Base-by-base conservation (phyloP, 2,113 vertebrate species). In the Seriola aureovittata region DNA sequence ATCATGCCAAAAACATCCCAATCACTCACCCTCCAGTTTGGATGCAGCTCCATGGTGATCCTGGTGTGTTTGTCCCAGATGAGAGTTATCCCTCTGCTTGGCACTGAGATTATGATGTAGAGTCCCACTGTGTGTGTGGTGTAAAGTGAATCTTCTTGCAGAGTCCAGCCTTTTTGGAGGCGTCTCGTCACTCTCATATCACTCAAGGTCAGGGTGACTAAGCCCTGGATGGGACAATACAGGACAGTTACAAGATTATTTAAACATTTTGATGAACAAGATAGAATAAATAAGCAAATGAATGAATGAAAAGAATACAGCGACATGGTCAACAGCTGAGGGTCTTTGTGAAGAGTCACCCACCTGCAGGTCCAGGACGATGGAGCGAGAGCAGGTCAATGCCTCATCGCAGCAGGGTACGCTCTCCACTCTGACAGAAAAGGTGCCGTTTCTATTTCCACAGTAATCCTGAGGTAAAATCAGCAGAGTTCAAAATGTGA, bases 21-120 rank as follows among this genome's bases (percentile, higher is more conserved):
- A 29, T 67, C 50, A 73, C 95, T 76, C 90, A 96, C 96, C 82
- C 89, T 95, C 96, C 95, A 96, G 0, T 3, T 0, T 29, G 91
- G 60, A 3, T 93, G 85, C 87, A 96, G 59, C 34, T 95, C 89
- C 17, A 96, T 76, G n/a, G 92, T 94, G 10, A 97, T 21, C 85
- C 93, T 90, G 65, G 97, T 97, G 77, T 96, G 94, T 90, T 95
- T 96, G 93, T 97, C 96, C 97, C 96, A 97, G 66, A 96, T 95
- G 66, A 97, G 50, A 17, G 83, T 94, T 2, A 97, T 66, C 21
- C 95, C 95, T 64, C 69, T 89, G 21, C 12, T 76, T 0, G 93
- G 93, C 44, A 95, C 91, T 38, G 88, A 91, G 79, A 97, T 84
- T 58, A 97, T 90, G 76, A 96, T 84, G 85, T 97, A 96, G 13